Evolutionary conservation across 2,888 invertebrate genomes (phyloP).

Genomic region (Andricus quercusramuli): DNA sequence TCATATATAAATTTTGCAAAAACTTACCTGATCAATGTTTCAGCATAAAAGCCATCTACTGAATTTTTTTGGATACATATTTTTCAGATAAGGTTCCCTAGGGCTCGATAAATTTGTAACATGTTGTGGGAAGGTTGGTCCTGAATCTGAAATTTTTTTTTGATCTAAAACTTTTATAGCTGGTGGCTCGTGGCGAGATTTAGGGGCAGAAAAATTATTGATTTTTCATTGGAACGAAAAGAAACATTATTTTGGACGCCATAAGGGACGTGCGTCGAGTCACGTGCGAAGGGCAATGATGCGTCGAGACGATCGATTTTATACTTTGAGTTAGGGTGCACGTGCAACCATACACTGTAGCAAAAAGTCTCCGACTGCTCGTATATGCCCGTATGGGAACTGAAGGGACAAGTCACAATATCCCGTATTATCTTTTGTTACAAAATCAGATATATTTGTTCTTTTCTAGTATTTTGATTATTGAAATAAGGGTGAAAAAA

Average conservation of each 20-base stretch:
- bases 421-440: background rate
- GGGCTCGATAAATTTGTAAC: background rate
- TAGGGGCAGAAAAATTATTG: background rate
- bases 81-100: background rate
- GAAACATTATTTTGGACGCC: slow-evolving; percentile 52
- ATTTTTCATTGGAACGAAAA: background rate
- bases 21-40: background rate
- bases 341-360: slow-evolving; percentile 28
- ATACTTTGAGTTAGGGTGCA: slow-evolving; percentile 43
- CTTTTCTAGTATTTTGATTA: background rate
- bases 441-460: background rate
- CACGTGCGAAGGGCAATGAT: slow-evolving; percentile 62
- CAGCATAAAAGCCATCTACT: background rate
- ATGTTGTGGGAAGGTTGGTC: background rate
- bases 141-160: background rate
- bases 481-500: too few relatives aligned
- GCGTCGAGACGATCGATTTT: slow-evolving; percentile 66
- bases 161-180: background rate
- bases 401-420: slow-evolving; percentile 10
- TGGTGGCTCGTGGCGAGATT: background rate
- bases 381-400: slow-evolving; percentile 16
- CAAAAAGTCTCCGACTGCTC: background rate
- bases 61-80: background rate
- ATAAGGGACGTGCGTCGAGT: slow-evolving; percentile 61
- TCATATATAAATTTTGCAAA: background rate